Evolutionary conservation across 2,888 invertebrate genomes (phyloP).

Genomic region (Axea sp.): DNA sequence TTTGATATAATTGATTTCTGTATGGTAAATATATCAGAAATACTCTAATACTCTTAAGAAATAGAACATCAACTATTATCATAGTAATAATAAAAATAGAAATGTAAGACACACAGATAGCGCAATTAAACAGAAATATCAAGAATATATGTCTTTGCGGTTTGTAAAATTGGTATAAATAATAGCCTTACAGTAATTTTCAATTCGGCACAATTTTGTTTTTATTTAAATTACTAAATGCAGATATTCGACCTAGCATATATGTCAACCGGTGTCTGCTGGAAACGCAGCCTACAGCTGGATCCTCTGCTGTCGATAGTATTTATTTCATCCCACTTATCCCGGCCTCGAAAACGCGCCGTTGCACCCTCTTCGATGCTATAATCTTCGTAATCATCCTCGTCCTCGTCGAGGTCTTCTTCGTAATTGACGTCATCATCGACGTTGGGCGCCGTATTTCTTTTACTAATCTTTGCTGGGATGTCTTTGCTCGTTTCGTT

Average conservation of each 20-base stretch:
- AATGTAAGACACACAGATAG: too few relatives aligned
- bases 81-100: too few relatives aligned
- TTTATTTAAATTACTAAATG: too few relatives aligned
- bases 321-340: constrained; percentile 75
- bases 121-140: too few relatives aligned
- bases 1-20: too few relatives aligned
- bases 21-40: too few relatives aligned
- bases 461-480: constrained; percentile 30
- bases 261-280: constrained; percentile 90
- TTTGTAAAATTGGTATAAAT: too few relatives aligned
- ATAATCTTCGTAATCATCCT: constrained; percentile 68
- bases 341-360: constrained; percentile 71
- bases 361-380: constrained; percentile 66
- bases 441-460: constrained; percentile 42
- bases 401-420: constrained; percentile 71
- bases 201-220: too few relatives aligned
- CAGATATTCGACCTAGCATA: constrained; percentile 75
- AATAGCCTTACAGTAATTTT: too few relatives aligned
- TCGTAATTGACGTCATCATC: constrained; percentile 73
- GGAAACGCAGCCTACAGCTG: constrained; percentile 89
- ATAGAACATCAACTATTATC: too few relatives aligned
- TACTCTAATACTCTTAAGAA: too few relatives aligned
- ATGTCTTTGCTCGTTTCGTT: constrained; percentile 60
- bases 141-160: too few relatives aligned
- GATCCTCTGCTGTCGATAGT: constrained; percentile 71